These are phyloP conservation scores for Conomelus anceps DNA, from an alignment of 2,888 invertebrate genomes.

Conservation along the genomic window DNA sequence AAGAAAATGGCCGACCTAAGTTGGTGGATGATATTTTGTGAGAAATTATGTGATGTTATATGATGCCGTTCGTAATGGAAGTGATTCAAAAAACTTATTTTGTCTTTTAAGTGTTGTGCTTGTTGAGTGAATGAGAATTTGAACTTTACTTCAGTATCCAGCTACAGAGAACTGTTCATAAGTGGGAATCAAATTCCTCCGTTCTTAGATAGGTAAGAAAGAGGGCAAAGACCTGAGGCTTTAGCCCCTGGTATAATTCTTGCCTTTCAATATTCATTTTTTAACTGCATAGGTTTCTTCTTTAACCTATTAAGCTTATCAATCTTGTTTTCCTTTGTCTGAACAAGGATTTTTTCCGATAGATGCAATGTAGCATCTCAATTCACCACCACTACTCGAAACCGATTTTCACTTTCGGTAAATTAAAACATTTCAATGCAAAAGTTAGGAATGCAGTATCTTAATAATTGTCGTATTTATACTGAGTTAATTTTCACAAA, in stretches of 20 bases:
- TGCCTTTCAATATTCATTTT: neutral
- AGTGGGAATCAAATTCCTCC: neutral
- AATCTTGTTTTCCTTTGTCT: neutral
- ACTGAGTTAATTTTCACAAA: too few relatives aligned
- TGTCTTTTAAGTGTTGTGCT: neutral
- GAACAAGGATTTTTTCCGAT: neutral
- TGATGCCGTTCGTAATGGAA: neutral
- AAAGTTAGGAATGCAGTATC: neutral
- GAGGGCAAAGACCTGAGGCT: neutral
- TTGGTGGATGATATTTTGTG: neutral
- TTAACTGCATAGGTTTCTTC: neutral
- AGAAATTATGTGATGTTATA: neutral
- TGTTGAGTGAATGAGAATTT: neutral
- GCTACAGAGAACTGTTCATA: neutral
- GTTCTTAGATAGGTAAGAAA: neutral
- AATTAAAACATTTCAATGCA: neutral
- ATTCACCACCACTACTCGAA: neutral
- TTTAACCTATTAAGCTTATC: neutral
- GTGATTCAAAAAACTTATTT: neutral
- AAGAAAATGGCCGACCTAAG: neutral
- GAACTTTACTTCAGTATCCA: neutral
- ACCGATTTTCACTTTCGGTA: neutral
- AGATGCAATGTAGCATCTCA: neutral
- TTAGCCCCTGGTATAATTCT: neutral
- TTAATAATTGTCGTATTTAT: neutral